These are phyloP conservation scores for Anableps anableps DNA, from an alignment of 2,797 vertebrate genomes.

Conservation along the genomic window DNA sequence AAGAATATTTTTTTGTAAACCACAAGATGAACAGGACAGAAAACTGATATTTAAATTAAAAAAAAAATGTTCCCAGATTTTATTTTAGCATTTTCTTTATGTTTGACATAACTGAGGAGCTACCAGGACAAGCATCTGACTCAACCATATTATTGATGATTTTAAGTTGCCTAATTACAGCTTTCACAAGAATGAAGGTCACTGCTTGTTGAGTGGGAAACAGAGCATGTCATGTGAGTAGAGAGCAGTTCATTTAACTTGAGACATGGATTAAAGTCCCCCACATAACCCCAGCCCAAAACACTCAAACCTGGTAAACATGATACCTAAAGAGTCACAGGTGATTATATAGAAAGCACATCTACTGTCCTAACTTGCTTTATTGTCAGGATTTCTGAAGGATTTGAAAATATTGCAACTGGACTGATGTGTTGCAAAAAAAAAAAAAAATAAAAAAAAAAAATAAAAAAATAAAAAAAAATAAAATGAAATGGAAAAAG, in stretches of 20 bases:
- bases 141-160: conserved; percentile 45
- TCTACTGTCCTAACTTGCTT: neutral
- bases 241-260: conserved; percentile 47
- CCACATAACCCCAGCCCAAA: conserved; percentile 34
- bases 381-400: neutral
- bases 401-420: neutral
- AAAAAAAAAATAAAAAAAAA: neutral
- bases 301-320: neutral
- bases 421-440: neutral
- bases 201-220: conserved; percentile 59
- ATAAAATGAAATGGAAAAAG: neutral
- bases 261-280: conserved; percentile 46
- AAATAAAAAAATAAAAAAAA: neutral
- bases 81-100: neutral
- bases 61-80: neutral
- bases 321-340: neutral
- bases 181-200: conserved; percentile 62
- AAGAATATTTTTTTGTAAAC: neutral
- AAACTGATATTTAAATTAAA: no score
- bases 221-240: conserved; percentile 44
- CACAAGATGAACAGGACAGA: neutral
- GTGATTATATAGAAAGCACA: neutral
- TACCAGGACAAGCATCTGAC: conserved; percentile 25
- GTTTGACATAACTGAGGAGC: neutral
- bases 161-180: conserved; percentile 59